Evolutionary conservation across 2,888 invertebrate genomes (phyloP), one percentile per base, ranked within the genome.

Genomic region (Drosophila meridionalis): DNA sequence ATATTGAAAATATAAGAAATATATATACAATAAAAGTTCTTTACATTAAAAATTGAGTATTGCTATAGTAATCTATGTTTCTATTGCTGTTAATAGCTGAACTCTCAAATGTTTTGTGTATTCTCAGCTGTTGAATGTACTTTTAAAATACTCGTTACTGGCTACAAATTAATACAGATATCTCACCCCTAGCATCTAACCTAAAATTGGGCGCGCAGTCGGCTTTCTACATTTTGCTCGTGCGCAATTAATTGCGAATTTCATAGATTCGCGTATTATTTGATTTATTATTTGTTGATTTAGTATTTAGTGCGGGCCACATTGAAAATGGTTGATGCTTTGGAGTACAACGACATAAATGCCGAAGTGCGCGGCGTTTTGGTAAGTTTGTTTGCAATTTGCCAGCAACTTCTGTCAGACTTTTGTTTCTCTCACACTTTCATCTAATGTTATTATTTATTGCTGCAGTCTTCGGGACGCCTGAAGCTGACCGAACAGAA

Each of bases 401-500:
- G 30, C 48, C 26, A 42, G 56, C 66, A 69, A 65, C 28, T 47
- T 56, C 59, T 64, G 67, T 75, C 68, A 84, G 57, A 77, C 56
- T 52, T 26, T 4, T 34, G 11, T 45, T 43, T 12, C 8, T 20
- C 28, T 47, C 14, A 0, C 14, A 7, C 28, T 50, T 26, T 30
- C 28, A 8, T 6, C 34, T 12, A 48, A 34, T 47, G 26, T 40
- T 12, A 26, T 52, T 52, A 34, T 26, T 52, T 26, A 52, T 52
- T 52, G 7, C 12, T 36, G 94, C 55, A 99, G 99, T 97, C 97
- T 57, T 96, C 97, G 8, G 99, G 99, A 0, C 95, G 97, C 71
- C 93, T 99, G 42, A 99, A 99, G 93, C 95, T 99, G 93, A 97
- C 98, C 0, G 98, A 98, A 78, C 96, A 97, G 90, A 96, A 95